These are phyloP conservation scores for Actinia equina DNA, from an alignment of 64 coral and sea anemone genomes.

Conservation along the genomic window DNA sequence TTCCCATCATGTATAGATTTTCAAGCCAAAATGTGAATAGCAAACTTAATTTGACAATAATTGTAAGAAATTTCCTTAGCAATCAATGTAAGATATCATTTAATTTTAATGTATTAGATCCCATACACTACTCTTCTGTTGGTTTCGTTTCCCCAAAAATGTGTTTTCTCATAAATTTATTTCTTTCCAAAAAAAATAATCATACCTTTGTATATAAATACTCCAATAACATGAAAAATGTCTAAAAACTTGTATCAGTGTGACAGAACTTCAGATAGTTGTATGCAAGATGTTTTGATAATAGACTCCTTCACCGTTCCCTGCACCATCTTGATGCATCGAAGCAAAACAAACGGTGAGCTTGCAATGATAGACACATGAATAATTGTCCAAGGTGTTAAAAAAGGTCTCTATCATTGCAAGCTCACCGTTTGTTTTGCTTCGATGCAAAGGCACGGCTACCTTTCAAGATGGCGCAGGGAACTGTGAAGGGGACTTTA, in stretches of 20 bases:
- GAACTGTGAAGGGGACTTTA: no score
- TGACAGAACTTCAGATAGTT: neutral
- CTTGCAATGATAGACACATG: no score
- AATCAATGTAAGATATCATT: neutral
- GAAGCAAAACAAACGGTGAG: no score
- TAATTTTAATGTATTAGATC: neutral
- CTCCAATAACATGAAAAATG: neutral
- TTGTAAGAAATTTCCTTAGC: neutral
- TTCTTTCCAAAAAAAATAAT: neutral
- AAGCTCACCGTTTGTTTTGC: no score
- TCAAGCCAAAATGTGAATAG: slow-evolving; percentile 1
- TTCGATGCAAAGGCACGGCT: no score
- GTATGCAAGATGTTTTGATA: neutral
- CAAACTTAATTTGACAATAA: neutral
- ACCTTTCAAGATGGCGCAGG: no score
- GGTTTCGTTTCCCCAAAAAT: neutral
- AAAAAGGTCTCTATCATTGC: no score
- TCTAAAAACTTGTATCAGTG: neutral
- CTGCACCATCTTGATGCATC: no score
- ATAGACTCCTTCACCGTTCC: no score
- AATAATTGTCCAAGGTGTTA: no score
- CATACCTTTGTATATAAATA: neutral
- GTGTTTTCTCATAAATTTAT: neutral
- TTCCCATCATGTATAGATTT: neutral
- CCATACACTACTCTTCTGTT: neutral